Evolutionary conservation across 2,888 invertebrate species (phyloP), one percentile per base, ranked within the genome.

Genomic region (Callyntrura sp.): DNA sequence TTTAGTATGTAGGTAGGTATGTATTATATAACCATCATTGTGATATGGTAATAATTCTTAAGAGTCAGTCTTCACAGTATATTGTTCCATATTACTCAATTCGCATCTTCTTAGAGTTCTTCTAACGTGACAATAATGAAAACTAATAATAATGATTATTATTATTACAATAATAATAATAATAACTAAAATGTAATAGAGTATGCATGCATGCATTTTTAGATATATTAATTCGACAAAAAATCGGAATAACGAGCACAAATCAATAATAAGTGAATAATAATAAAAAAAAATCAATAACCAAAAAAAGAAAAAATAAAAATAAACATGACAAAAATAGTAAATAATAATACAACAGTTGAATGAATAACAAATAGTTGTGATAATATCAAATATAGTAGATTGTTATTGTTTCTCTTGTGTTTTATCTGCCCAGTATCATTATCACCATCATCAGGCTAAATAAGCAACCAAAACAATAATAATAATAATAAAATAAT

Each of bases 51-150:
- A 81, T 83, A 83, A 88, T 88, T 88, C 88, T 83, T 76, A 88
- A n/a, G 88, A 88, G 73, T 88, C 88, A 88, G 88, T 88, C 88
- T 88, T 88, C 83, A 88, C 88, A 83, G 78, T 78, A 88, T 88
- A 83, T 88, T 88, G 88, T 88, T 88, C 88, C 88, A 70, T 35
- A 35, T 82, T 88, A 87, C 82, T 82, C 82, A 88, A 88, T 88
- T 87, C 87, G 81, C 87, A 87, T 86, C 79, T 78, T 68, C 68
- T 60, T 60, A 57, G 4, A 70, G 70, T 70, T 70, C 5, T 9
- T 45, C n/a, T 45, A n/a, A 55, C 55, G 20, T 60, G 60, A 60
- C 23, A 60, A 23, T 60, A 23, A 23, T 23, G 20, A 60, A 57
- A 57, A 17, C n/a, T 57, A 8, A 8, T 20, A 60, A 60, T 60